Conservation (phyloP, 2,888 invertebrate genomes). For the Eupithecia insigniata region DNA sequence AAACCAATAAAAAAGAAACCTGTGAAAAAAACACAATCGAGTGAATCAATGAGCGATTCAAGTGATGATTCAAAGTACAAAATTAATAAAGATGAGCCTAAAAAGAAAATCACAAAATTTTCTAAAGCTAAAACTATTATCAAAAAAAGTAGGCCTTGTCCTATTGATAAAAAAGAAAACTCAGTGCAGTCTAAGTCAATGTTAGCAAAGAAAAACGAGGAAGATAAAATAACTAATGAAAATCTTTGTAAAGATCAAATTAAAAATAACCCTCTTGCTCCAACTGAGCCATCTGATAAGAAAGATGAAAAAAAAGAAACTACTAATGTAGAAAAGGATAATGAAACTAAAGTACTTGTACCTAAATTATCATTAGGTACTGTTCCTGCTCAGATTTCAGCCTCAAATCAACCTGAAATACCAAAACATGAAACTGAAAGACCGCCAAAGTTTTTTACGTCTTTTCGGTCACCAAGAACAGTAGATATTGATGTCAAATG, state of each 20-base stretch:
- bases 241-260: slow-evolving; percentile 23
- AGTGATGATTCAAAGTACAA: slow-evolving; percentile 74
- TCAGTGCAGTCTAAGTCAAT: slow-evolving; percentile 41
- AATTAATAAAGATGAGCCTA: slow-evolving; percentile 68
- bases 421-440: slow-evolving; percentile 73
- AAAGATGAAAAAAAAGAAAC: slow-evolving; percentile 43
- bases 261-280: slow-evolving; percentile 25
- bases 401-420: slow-evolving; percentile 55
- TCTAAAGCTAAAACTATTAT: slow-evolving; percentile 64
- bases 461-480: slow-evolving; percentile 72
- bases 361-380: slow-evolving; percentile 30
- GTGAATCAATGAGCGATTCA: slow-evolving; percentile 51
- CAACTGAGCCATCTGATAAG: slow-evolving; percentile 23
- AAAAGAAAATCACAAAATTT: slow-evolving; percentile 61
- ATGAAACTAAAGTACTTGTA: slow-evolving; percentile 39
- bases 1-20: slow-evolving; percentile 53
- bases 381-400: slow-evolving; percentile 44
- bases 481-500: slow-evolving; percentile 80
- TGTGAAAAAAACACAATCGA: slow-evolving; percentile 50
- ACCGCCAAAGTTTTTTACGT: slow-evolving; percentile 79
- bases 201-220: slow-evolving; percentile 42
- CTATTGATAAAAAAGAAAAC: slow-evolving; percentile 63
- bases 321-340: slow-evolving; percentile 44
- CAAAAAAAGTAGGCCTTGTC: slow-evolving; percentile 58
- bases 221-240: slow-evolving; percentile 41